Conservation (phyloP, 2,797 vertebrate species). For the Avahi laniger region DNA sequence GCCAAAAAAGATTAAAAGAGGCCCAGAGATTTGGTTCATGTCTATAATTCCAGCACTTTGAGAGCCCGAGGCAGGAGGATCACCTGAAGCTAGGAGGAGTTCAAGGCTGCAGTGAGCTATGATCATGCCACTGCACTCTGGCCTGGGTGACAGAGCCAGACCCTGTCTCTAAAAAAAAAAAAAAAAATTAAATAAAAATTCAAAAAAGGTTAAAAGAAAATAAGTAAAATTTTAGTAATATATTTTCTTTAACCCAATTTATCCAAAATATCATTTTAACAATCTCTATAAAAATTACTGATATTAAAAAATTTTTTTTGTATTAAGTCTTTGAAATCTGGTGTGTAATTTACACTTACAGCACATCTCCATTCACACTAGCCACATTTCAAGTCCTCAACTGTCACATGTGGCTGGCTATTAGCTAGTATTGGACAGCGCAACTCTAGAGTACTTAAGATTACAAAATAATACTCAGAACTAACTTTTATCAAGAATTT, state of each 20-base stretch:
- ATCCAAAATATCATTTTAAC: constrained; percentile 42
- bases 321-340: constrained; percentile 48
- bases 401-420: not conserved
- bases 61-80: not conserved
- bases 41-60: not conserved
- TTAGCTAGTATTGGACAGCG: not conserved
- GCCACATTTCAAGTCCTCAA: constrained; percentile 12
- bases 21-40: not conserved
- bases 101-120: not conserved
- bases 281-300: constrained; percentile 4
- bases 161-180: not conserved
- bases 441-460: not conserved
- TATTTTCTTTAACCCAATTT: constrained; percentile 38
- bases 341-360: constrained; percentile 10
- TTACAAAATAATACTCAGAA: constrained; percentile 19
- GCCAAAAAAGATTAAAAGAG: not conserved
- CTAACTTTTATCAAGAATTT: constrained; percentile 33
- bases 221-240: constrained; percentile 3
- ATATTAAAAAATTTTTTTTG: not conserved
- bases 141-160: not conserved
- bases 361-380: constrained; percentile 27
- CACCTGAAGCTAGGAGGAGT: not conserved
- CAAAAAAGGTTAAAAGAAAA: not conserved
- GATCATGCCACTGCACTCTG: not conserved
- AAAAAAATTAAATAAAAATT: no score